Evolutionary conservation across 2,113 vertebrate genomes (phyloP).

Genomic region (Columba janthina): DNA sequence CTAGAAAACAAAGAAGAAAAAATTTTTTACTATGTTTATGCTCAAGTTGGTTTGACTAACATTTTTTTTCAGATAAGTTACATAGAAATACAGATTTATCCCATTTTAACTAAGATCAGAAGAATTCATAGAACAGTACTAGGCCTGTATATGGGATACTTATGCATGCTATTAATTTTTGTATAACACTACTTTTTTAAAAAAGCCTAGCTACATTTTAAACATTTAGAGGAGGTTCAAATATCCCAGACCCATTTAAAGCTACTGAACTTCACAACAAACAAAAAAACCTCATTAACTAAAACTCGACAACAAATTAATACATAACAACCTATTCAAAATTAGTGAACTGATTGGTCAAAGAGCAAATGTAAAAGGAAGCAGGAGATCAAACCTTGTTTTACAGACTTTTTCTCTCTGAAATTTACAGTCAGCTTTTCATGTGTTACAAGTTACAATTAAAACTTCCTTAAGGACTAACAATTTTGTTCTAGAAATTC

Average conservation of each 20-base stretch:
- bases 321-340: background rate
- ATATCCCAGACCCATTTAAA: background rate
- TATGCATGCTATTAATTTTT: fast-evolving
- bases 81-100: background rate
- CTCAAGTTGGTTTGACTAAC: background rate
- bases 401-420: background rate
- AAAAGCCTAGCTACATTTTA: background rate
- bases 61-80: background rate
- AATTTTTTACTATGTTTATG: background rate
- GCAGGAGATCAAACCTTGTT: background rate
- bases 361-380: background rate
- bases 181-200: background rate
- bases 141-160: background rate
- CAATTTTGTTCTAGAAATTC: background rate
- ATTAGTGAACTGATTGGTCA: background rate
- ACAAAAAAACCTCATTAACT: background rate
- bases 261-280: background rate
- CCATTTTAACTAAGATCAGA: background rate
- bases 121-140: background rate
- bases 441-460: background rate
- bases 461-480: background rate
- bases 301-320: background rate
- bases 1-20: background rate
- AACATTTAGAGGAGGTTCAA: background rate
- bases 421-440: background rate